These are phyloP conservation scores for Grallaria varia DNA, from an alignment of 2,113 vertebrate species.

Conservation along the genomic window DNA sequence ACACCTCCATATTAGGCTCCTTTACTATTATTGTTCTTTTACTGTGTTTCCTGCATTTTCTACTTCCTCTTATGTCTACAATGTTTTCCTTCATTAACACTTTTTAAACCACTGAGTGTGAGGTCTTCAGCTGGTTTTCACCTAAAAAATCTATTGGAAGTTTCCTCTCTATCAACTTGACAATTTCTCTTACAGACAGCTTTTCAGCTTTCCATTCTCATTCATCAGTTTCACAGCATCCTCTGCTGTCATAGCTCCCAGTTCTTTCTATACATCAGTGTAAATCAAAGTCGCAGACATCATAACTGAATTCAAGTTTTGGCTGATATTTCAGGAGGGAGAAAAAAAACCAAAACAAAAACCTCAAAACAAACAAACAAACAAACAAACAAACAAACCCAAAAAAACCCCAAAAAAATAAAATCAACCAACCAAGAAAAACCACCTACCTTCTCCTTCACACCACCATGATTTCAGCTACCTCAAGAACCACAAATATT, in stretches of 20 bases:
- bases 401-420: too few relatives aligned
- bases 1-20: neutral
- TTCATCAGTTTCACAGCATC: neutral
- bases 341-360: neutral
- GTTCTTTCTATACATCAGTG: neutral
- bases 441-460: neutral
- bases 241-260: neutral
- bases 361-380: too few relatives aligned
- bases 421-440: neutral
- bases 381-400: neutral
- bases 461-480: neutral
- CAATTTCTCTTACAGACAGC: neutral
- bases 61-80: neutral
- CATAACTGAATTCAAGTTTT: neutral
- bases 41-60: neutral
- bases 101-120: neutral
- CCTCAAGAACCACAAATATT: neutral
- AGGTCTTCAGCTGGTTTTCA: neutral
- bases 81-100: neutral
- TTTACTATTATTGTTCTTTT: neutral
- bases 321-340: neutral
- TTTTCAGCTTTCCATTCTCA: neutral
- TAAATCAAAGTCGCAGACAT: neutral
- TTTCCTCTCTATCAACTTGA: fast-evolving
- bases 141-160: neutral